A percentile compares a stretch with the other conserved stretches of the same genome.
phyloP scores from a whole-genome alignment of 2,113 vertebrate species.

The Muntiacus muntjak region DNA sequence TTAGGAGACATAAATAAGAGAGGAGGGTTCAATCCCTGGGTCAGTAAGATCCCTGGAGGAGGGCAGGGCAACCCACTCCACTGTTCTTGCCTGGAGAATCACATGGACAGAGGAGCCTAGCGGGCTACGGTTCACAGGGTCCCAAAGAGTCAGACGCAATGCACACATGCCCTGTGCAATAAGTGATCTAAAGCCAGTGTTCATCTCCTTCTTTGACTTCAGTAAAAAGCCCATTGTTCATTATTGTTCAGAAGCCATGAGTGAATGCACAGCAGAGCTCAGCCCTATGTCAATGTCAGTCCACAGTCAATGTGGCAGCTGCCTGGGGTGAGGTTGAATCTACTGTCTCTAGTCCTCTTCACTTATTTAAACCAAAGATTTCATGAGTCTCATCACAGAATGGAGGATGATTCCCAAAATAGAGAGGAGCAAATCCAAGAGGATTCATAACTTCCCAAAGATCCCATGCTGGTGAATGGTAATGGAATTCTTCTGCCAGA shows the following conservation, averaged over 20 bases:
- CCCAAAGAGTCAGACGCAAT: neutral
- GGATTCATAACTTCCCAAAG: neutral
- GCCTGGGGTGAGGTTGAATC: no score
- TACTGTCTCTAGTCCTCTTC: neutral
- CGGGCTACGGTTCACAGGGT: rapidly evolving
- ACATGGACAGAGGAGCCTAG: neutral
- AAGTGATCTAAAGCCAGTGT: neutral
- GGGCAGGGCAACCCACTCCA: neutral
- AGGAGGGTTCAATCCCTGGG: neutral
- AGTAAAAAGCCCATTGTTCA: neutral
- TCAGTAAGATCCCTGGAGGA: neutral
- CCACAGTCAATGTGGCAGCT: neutral
- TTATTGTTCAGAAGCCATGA: neutral
- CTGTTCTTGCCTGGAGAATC: neutral
- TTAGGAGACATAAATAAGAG: neutral
- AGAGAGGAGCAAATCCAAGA: neutral
- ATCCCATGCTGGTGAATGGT: neutral
- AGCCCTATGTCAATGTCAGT: rapidly evolving
- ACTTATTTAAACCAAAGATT: neutral
- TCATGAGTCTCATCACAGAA: neutral
- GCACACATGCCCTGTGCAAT: neutral
- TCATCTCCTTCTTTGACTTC: neutral
- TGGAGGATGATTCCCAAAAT: neutral
- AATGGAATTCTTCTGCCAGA: neutral
- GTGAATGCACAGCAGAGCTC: neutral